Evolutionary conservation across 2,888 invertebrate genomes (phyloP), one percentile per base, ranked within the genome.

Genomic region (Conchocele bisecta): DNA sequence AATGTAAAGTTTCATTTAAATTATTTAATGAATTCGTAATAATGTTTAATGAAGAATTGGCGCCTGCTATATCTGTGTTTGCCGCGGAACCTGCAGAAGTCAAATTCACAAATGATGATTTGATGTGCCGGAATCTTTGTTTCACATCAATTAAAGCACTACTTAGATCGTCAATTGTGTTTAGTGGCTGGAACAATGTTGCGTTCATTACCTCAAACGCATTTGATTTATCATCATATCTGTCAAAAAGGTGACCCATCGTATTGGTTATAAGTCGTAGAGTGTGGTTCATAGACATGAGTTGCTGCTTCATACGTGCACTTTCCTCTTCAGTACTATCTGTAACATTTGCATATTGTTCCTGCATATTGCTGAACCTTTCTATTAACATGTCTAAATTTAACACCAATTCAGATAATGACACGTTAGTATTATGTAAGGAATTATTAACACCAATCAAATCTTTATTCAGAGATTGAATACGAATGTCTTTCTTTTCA

Each of bases 341-440:
- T 42, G 73, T 20, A 6, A 76, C 76, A 29, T 76, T 69, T 24
- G 48, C 39, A 41, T 73, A 76, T 1, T 41, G 31, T 9, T n/a
- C 17, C 53, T 67, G 35, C 61, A 76, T 61, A 2, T 53, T 35
- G 4, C 17, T 26, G 31, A 72, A 73, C 3, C 50, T 61, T 7
- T 54, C 22, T 24, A 63, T 73, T 6, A 76, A 41, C 13, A 39
- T 17, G 13, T 31, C 28, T 0, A 63, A n/a, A 5, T 31, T 51
- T n/a, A 17, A n/a, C n/a, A 50, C 20, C 33, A 76, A 48, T 11
- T 54, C 37, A 17, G 26, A 17, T 22, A 73, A 29, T 17, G 35
- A 20, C 4, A 44, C 9, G 13, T 63, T 54, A 13, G 61, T 56
- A 5, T 41, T 31, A 41, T 57, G n/a, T 11, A 76, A n/a, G n/a